A percentile compares a stretch with the other conserved stretches of the same genome.
Conservation (phyloP, 2,113 vertebrate genomes). For the Platysteira castanea region DNA sequence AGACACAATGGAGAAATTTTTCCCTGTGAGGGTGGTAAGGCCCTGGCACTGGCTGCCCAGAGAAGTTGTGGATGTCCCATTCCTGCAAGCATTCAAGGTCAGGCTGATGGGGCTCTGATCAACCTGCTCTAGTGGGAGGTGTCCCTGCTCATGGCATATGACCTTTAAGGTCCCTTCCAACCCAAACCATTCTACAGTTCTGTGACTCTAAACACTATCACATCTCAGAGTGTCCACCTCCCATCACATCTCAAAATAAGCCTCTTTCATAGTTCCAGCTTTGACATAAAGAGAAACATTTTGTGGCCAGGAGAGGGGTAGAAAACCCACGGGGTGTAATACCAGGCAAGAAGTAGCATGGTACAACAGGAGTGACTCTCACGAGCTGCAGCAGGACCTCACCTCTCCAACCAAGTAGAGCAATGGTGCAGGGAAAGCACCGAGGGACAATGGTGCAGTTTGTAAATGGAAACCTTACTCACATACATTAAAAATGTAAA, state of each 20-base stretch:
- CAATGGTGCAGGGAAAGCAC: too few relatives aligned
- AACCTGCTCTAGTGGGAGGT: background rate
- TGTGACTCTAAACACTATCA: background rate
- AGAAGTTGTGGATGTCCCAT: background rate
- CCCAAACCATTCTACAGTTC: background rate
- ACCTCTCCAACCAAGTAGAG: rapidly evolving
- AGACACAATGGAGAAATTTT: too few relatives aligned
- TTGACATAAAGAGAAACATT: background rate
- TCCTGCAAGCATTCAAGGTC: rapidly evolving
- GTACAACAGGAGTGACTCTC: background rate
- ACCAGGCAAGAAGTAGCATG: rapidly evolving
- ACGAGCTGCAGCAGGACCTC: rapidly evolving
- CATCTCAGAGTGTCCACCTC: background rate
- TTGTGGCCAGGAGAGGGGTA: background rate
- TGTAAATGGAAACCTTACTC: background rate
- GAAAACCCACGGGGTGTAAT: background rate
- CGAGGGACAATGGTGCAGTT: rapidly evolving
- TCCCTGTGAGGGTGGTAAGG: background rate
- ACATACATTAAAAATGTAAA: background rate
- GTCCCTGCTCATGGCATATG: background rate
- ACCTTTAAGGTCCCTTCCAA: background rate
- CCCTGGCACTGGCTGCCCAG: background rate
- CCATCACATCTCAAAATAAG: rapidly evolving
- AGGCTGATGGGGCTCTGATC: background rate
- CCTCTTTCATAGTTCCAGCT: background rate